Base-by-base conservation (phyloP, 2,888 invertebrate species). In the Lathronympha strigana region DNA sequence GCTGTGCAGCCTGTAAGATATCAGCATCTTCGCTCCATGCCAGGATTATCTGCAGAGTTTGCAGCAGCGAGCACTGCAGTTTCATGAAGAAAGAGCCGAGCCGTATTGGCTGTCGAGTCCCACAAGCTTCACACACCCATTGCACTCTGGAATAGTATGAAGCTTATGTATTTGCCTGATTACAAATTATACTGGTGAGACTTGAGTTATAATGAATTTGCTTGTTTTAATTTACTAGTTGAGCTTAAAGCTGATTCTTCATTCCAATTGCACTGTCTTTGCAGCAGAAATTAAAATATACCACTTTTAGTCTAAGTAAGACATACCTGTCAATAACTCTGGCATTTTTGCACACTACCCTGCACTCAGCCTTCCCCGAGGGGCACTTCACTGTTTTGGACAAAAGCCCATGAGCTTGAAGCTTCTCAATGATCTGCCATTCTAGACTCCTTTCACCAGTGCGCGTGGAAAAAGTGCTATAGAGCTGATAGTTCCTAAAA, bases 21-120 rank as follows among this genome's bases (percentile, higher is more conserved):
- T 94, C 93, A n/a, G 92, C 92, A 77, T 93, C 93, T 73, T 94
- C 94, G 80, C 94, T 93, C 95, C 95, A 95, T 0, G 94, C 94
- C 43, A 94, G 79, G 62, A 94, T 92, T 11, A 94, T 83, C 77
- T 94, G 93, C 66, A 95, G 81, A 47, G 93, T 89, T 76, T 93
- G 93, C 68, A 93, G 88, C 54, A 95, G 84, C 63, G 93, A 93
- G 76, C 95, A 95, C 71, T 93, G 94, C 15, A 95, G 81, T 47
- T 93, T 89, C n/a, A 92, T 82, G 76, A 95, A 94, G 73, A 95
- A 94, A 0, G 95, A 94, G 0, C 85, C 83, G 0, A 76, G 76
- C 21, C 90, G 78, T n/a, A 92, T 83, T 0, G 90, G 84, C 67
- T 81, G 86, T 50, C 79, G 78, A 50, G 82, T 86, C 1, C 81